phyloP scores from a whole-genome alignment of 1,140 invertebrate genomes.

The Mercenaria mercenaria region DNA sequence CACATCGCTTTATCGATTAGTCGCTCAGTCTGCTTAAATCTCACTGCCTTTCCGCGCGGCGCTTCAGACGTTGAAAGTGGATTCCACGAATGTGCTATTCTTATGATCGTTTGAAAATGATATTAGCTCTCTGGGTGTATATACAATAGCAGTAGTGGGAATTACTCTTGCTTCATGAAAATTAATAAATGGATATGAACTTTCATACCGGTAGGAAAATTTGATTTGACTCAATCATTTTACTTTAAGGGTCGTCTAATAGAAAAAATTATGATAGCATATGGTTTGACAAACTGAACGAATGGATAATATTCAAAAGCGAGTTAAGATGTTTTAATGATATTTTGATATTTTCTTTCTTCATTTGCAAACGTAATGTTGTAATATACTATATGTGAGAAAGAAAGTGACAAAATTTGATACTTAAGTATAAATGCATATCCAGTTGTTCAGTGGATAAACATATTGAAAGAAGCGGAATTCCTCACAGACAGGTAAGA shows the following conservation, averaged over 20 bases:
- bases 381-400: neutral
- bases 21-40: slow-evolving; percentile 8
- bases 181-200: slow-evolving; percentile 22
- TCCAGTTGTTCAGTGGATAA: neutral
- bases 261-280: slow-evolving; percentile 27
- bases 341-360: neutral
- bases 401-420: neutral
- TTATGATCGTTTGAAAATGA: neutral
- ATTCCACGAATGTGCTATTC: neutral
- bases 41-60: slow-evolving; percentile 21
- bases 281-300: neutral
- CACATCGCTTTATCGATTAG: slow-evolving; percentile 13
- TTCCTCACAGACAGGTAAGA: neutral
- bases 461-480: neutral
- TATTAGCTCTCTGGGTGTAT: neutral
- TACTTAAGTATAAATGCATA: too few relatives aligned
- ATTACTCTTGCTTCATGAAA: neutral
- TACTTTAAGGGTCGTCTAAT: neutral
- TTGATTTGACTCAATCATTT: neutral
- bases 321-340: neutral
- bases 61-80: neutral
- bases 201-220: slow-evolving; percentile 10
- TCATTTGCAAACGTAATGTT: neutral
- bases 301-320: neutral
- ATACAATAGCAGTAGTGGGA: neutral